These are phyloP conservation scores for Ceyx margarethae DNA, from an alignment of 2,113 vertebrate genomes.

Conservation along the genomic window DNA sequence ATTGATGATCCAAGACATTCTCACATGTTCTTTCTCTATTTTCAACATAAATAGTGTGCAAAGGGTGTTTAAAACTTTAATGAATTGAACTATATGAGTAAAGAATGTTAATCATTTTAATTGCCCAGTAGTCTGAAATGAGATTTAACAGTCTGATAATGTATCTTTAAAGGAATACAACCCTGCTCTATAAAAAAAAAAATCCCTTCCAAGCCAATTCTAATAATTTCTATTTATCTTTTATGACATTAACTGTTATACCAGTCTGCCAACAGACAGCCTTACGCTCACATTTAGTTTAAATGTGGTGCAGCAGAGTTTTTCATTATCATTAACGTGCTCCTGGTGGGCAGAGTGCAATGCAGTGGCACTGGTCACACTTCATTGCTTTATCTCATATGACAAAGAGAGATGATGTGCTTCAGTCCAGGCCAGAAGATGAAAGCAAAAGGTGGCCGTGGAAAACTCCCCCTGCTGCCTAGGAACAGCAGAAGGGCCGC, in stretches of 20 bases:
- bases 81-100: constrained; percentile 73
- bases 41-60: constrained; percentile 61
- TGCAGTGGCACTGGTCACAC: constrained; percentile 80
- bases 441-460: constrained; percentile 68
- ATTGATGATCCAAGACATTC: constrained; percentile 46
- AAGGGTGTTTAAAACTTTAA: constrained; percentile 75
- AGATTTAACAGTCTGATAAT: constrained; percentile 76
- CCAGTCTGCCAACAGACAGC: constrained; percentile 74
- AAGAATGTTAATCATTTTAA: constrained; percentile 79
- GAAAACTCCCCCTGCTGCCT: constrained; percentile 76
- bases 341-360: constrained; percentile 78
- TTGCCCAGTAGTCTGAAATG: constrained; percentile 74
- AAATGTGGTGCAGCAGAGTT: constrained; percentile 63
- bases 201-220: constrained; percentile 74
- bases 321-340: constrained; percentile 78
- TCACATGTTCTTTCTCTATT: constrained; percentile 50
- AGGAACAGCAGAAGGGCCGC: constrained; percentile 68
- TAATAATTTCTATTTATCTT: constrained; percentile 81
- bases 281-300: constrained; percentile 70
- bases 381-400: constrained; percentile 82
- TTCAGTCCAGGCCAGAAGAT: constrained; percentile 68
- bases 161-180: constrained; percentile 75
- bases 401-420: constrained; percentile 82
- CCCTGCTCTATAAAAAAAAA: constrained; percentile 65
- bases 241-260: constrained; percentile 73